A percentile compares a stretch with the other conserved stretches of the same genome.
These are phyloP conservation scores for Anguilla pacifica DNA, from an alignment of 2,797 vertebrate genomes.

Conservation along the genomic window DNA sequence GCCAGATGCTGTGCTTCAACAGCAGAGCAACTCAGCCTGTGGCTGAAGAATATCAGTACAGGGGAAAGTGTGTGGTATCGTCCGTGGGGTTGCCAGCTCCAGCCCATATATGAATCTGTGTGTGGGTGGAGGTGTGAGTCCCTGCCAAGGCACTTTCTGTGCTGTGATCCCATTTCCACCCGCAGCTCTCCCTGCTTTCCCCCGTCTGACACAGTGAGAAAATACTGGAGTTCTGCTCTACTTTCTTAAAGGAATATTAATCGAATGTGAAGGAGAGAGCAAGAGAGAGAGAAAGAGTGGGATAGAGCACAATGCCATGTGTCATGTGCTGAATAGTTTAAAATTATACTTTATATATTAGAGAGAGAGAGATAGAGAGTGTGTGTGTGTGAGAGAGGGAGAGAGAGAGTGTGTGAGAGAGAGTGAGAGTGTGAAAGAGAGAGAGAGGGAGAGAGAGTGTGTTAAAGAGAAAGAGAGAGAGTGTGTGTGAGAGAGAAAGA, in stretches of 20 bases:
- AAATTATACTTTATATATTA: not conserved
- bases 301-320: not conserved
- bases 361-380: not conserved
- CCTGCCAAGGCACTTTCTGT: not conserved
- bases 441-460: not conserved
- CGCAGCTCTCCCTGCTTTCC: not conserved
- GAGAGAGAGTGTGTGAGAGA: not conserved
- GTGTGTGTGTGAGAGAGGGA: not conserved
- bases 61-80: not conserved
- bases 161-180: not conserved
- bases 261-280: not conserved
- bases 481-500: not conserved
- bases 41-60: conserved; percentile 56
- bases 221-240: not conserved
- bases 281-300: not conserved
- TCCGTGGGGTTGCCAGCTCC: conserved; percentile 5
- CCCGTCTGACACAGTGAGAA: not conserved
- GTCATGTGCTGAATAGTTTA: conserved; percentile 3
- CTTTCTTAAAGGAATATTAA: not conserved
- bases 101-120: not conserved
- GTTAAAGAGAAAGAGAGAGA: not conserved
- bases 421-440: conserved; percentile 33
- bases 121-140: not conserved
- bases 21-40: conserved; percentile 60
- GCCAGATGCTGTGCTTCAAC: conserved; percentile 65